Percentiles rank a stretch among this genome's conserved stretches.
Evolutionary conservation across 1,140 invertebrate species (phyloP).

Genomic region (Dolichoris vasculosae): DNA sequence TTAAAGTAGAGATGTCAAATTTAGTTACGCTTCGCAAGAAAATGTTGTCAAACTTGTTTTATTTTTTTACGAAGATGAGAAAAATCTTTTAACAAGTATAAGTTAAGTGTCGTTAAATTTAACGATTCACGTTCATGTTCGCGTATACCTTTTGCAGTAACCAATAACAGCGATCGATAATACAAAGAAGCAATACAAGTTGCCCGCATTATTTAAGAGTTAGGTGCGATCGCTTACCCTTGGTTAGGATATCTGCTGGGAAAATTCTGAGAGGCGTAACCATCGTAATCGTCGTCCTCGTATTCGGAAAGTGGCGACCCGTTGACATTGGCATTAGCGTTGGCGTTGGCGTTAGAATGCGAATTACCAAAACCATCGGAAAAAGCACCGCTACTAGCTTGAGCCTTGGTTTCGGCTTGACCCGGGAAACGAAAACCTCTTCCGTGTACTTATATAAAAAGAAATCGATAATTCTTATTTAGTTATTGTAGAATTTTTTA

Average conservation of each 20-base stretch:
- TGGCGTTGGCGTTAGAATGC: background rate
- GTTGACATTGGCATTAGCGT: background rate
- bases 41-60: too few relatives aligned
- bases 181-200: too few relatives aligned
- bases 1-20: background rate
- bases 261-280: background rate
- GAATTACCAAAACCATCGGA: slow-evolving; percentile 34
- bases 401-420: background rate
- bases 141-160: too few relatives aligned
- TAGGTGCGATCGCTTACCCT: slow-evolving; percentile 1
- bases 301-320: background rate
- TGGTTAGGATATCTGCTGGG: background rate
- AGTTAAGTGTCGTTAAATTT: too few relatives aligned
- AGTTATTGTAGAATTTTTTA: too few relatives aligned
- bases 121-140: too few relatives aligned
- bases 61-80: too few relatives aligned
- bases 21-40: too few relatives aligned
- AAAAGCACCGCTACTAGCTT: slow-evolving; percentile 19
- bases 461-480: too few relatives aligned
- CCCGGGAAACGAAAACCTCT: slow-evolving; percentile 41
- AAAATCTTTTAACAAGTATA: too few relatives aligned
- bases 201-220: too few relatives aligned
- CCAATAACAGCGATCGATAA: too few relatives aligned
- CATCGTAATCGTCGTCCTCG: background rate
- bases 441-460: background rate